Evolutionary conservation across 2,113 vertebrate species (phyloP), one percentile per base, ranked within the genome.

Genomic region (Suricata suricatta): DNA sequence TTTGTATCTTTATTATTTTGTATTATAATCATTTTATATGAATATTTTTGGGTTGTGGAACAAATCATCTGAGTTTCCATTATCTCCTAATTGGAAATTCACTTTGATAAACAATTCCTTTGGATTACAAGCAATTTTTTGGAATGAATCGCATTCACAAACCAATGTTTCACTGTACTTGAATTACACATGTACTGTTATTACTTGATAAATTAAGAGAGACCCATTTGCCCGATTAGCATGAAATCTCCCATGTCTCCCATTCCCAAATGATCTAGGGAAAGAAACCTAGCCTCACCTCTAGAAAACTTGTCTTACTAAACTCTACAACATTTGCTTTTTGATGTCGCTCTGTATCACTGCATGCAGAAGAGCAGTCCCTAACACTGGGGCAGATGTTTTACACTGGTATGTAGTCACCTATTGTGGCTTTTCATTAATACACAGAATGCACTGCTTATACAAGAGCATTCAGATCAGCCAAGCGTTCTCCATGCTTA

Each of bases 311-410:
- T 83, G 17, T 50, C 27, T 86, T 41, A 44, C 25, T 38, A 94
- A 88, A 1, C 7, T 44, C 23, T 1, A n/a, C 14, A 86, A 4
- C 31, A 47, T 60, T 63, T 82, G 15, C 16, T 87, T 72, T 29
- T 47, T 68, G 0, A 27, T 33, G 8, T 44, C 31, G 31, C 27
- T 0, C 1, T 74, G 3, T 35, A 11, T 82, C 2, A 50, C 0
- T 69, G 27, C 1, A 17, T 69, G 27, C 1, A 17, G 27, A 71
- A 88, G 25, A 50, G 5, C 29, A 64, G 5, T 27, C 2, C 15
- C 38, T 47, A 93, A 38, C 2, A 13, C 3, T 5, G 14, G 21
- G 41, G 15, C 35, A 57, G 29, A 23, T 4, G 1, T 77, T 81
- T 82, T 77, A 5, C 15, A 38, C 14, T 8, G 0, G n/a, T 31